Evolutionary conservation across 2,797 vertebrate genomes (phyloP).

Genomic region (Geotria australis): DNA sequence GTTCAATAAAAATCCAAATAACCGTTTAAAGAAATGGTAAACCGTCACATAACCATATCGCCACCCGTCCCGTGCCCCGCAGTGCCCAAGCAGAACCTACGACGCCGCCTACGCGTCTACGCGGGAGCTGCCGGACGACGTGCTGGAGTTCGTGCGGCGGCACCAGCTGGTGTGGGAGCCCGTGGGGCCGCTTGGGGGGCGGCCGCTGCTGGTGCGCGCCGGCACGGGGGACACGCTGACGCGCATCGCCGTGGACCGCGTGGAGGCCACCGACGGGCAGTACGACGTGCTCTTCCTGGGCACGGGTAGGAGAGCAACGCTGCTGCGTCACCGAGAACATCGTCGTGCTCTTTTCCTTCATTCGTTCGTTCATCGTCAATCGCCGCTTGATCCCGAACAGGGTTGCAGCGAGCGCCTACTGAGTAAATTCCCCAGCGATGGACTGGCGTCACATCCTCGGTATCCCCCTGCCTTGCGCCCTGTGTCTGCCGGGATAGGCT

Average conservation of each 20-base stretch:
- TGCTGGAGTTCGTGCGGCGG: conserved; percentile 76
- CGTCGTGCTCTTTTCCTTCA: too few relatives aligned
- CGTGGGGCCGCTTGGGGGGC: conserved; percentile 58
- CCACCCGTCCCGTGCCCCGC: neutral
- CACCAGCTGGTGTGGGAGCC: conserved; percentile 93
- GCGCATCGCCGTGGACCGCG: conserved; percentile 78
- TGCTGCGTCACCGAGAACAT: too few relatives aligned
- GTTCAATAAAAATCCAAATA: too few relatives aligned
- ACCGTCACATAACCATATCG: too few relatives aligned
- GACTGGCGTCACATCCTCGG: too few relatives aligned
- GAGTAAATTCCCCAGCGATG: too few relatives aligned
- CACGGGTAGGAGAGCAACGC: conserved; percentile 33
- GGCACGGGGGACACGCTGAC: conserved; percentile 92
- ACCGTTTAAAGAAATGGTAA: too few relatives aligned
- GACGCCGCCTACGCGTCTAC: conserved; percentile 72
- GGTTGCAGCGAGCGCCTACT: too few relatives aligned
- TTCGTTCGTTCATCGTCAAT: too few relatives aligned
- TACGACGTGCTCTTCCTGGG: conserved; percentile 98
- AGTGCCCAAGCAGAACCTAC: conserved; percentile 97
- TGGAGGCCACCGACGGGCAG: conserved; percentile 80
- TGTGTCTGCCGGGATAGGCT: too few relatives aligned
- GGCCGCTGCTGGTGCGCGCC: conserved; percentile 73
- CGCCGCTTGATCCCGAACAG: too few relatives aligned
- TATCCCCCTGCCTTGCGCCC: too few relatives aligned
- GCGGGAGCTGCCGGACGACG: conserved; percentile 87